Percentiles rank a stretch among this genome's conserved stretches.
Evolutionary conservation across 1,140 invertebrate species (phyloP).

Genomic region (Saccostrea glomerata): DNA sequence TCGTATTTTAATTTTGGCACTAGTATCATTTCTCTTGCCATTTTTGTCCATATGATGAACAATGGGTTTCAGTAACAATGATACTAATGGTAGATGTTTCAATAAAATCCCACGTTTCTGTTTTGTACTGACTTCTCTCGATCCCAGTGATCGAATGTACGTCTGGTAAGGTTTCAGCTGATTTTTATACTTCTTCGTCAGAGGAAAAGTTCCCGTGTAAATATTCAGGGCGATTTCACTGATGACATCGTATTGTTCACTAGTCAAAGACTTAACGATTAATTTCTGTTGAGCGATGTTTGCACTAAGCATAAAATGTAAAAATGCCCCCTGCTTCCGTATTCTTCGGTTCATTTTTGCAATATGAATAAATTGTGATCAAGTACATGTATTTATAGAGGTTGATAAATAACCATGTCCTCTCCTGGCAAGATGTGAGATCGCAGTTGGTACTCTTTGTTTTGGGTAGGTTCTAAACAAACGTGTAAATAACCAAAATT

Average conservation of each 20-base stretch:
- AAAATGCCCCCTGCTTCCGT: background rate
- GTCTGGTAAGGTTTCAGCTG: constrained; percentile 36
- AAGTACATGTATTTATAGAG: constrained; percentile 26
- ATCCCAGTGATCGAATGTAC: constrained; percentile 37
- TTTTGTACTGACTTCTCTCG: background rate
- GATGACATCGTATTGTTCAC: constrained; percentile 22
- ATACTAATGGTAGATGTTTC: background rate
- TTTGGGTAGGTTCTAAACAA: constrained; percentile 35
- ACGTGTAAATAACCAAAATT: constrained; percentile 47
- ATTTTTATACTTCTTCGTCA: constrained; percentile 28
- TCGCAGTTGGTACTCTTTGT: constrained; percentile 48
- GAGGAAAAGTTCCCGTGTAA: constrained; percentile 21
- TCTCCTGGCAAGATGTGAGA: constrained; percentile 47
- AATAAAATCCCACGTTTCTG: constrained; percentile 25
- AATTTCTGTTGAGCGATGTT: constrained; percentile 33
- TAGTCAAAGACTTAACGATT: constrained; percentile 18
- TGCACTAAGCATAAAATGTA: background rate
- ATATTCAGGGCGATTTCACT: constrained; percentile 49
- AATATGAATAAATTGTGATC: constrained; percentile 8
- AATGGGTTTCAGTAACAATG: constrained; percentile 44
- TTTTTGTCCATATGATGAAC: constrained; percentile 19
- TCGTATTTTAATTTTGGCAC: constrained; percentile 49
- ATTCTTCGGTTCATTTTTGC: constrained; percentile 39
- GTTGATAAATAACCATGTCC: constrained; percentile 46
- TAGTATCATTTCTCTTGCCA: constrained; percentile 49